Evolutionary conservation across 1,140 invertebrate genomes (phyloP).

Genomic region (Drosophila subpulchrella): DNA sequence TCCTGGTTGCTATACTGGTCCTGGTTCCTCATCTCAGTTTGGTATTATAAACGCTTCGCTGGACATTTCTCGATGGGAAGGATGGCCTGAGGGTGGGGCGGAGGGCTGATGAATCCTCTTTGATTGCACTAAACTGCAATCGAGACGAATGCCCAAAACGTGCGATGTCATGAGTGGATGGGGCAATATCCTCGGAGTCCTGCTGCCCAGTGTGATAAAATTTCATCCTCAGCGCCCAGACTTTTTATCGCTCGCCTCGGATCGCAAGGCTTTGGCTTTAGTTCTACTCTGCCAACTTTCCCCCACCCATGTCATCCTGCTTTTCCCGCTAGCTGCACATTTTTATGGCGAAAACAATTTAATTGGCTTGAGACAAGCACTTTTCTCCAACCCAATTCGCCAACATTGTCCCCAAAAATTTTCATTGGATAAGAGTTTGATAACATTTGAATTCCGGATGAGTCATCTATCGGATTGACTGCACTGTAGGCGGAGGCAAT

Average conservation of each 20-base stretch:
- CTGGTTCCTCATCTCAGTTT: slow-evolving; percentile 42
- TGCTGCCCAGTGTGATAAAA: slow-evolving; percentile 72
- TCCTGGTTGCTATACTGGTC: slow-evolving; percentile 9
- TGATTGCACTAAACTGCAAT: slow-evolving; percentile 83
- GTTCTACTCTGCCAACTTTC: slow-evolving; percentile 21
- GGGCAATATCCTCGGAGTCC: slow-evolving; percentile 6
- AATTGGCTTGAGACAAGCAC: slow-evolving; percentile 66
- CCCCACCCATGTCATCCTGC: not conserved
- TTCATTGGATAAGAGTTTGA: slow-evolving; percentile 36
- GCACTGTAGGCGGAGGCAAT: slow-evolving; percentile 13
- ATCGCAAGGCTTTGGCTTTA: slow-evolving; percentile 62
- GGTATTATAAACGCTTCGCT: slow-evolving; percentile 82
- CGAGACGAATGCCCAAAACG: slow-evolving; percentile 81
- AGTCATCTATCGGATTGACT: slow-evolving; percentile 53
- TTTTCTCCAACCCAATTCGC: slow-evolving; percentile 18
- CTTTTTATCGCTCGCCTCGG: slow-evolving; percentile 64
- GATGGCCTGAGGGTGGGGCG: not conserved
- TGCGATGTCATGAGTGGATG: slow-evolving; percentile 62
- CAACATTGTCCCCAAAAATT: slow-evolving; percentile 57
- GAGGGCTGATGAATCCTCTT: slow-evolving; percentile 71
- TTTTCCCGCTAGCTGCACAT: slow-evolving; percentile 57
- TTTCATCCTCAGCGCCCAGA: slow-evolving; percentile 46
- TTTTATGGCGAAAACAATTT: slow-evolving; percentile 79
- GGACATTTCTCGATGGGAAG: slow-evolving; percentile 58
- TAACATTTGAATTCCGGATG: slow-evolving; percentile 63